phyloP scores from a whole-genome alignment of 2,888 invertebrate genomes.

The Rhagonycha lutea region DNA sequence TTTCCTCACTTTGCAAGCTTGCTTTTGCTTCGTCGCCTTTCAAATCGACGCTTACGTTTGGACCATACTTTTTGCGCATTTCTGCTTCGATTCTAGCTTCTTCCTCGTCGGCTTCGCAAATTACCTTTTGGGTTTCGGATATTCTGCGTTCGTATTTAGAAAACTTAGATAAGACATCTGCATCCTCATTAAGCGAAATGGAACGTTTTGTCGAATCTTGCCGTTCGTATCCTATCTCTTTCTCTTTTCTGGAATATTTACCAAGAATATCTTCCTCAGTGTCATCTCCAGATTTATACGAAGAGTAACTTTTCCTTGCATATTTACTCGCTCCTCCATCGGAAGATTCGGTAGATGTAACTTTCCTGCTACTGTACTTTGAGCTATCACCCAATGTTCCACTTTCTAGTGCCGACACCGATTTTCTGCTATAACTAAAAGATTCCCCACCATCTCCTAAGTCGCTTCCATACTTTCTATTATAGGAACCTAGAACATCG shows the following conservation, averaged over 20 bases:
- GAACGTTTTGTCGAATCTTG: constrained; percentile 12
- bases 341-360: constrained; percentile 14
- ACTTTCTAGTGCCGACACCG: constrained; percentile 28
- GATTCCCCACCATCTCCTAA: constrained; percentile 35
- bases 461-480: constrained; percentile 13
- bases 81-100: constrained; percentile 37
- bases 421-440: constrained; percentile 40
- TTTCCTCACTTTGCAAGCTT: not conserved
- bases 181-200: constrained; percentile 9
- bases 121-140: constrained; percentile 19
- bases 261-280: constrained; percentile 13
- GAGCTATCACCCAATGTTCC: constrained; percentile 20
- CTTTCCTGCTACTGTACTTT: constrained; percentile 17
- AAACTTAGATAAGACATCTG: constrained; percentile 12
- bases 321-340: constrained; percentile 13
- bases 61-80: constrained; percentile 33
- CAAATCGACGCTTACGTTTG: constrained; percentile 31
- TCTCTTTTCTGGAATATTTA: constrained; percentile 17
- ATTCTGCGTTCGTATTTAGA: constrained; percentile 21
- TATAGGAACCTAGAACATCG: constrained; percentile 10
- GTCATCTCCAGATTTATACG: constrained; percentile 17
- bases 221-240: constrained; percentile 7
- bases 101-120: constrained; percentile 18
- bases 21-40: not conserved
- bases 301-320: constrained; percentile 9